These are phyloP conservation scores for Percina caprodes DNA, from an alignment of 2,113 vertebrate species.

Conservation along the genomic window DNA sequence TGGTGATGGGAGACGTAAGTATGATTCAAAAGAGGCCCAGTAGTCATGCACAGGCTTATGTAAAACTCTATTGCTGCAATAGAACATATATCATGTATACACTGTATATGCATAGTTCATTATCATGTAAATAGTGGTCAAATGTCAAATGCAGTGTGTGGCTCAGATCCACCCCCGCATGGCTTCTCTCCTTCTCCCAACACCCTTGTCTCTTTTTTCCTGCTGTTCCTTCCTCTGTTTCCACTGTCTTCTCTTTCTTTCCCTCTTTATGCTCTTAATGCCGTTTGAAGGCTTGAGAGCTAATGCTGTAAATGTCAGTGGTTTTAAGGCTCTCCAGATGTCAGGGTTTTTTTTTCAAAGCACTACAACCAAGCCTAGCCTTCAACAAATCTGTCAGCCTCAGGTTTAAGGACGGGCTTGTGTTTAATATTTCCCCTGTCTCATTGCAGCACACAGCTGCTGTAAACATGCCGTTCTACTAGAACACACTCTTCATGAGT, in stretches of 20 bases:
- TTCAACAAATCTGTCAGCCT: constrained; percentile 50
- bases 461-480: constrained; percentile 9
- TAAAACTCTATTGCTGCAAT: constrained; percentile 68
- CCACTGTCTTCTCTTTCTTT: constrained; percentile 39
- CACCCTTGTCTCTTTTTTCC: constrained; percentile 8
- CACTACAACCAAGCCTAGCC: constrained; percentile 30
- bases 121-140: constrained; percentile 56
- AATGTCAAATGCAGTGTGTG: constrained; percentile 53
- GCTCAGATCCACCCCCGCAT: constrained; percentile 10
- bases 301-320: constrained; percentile 66
- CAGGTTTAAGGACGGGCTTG: constrained; percentile 38
- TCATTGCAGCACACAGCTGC: neutral
- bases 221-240: neutral
- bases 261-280: constrained; percentile 46
- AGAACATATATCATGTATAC: constrained; percentile 6
- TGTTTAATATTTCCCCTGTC: neutral
- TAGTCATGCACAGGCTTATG: constrained; percentile 77
- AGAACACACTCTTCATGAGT: neutral
- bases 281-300: constrained; percentile 62
- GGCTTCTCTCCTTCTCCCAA: neutral
- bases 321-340: constrained; percentile 72
- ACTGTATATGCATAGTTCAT: constrained; percentile 28
- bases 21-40: constrained; percentile 74
- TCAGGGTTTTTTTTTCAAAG: constrained; percentile 41
- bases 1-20: constrained; percentile 78